Percentiles rank a stretch among this genome's conserved stretches.
phyloP scores from a whole-genome alignment of 2,113 vertebrate genomes.

The Hippopotamus amphibius region DNA sequence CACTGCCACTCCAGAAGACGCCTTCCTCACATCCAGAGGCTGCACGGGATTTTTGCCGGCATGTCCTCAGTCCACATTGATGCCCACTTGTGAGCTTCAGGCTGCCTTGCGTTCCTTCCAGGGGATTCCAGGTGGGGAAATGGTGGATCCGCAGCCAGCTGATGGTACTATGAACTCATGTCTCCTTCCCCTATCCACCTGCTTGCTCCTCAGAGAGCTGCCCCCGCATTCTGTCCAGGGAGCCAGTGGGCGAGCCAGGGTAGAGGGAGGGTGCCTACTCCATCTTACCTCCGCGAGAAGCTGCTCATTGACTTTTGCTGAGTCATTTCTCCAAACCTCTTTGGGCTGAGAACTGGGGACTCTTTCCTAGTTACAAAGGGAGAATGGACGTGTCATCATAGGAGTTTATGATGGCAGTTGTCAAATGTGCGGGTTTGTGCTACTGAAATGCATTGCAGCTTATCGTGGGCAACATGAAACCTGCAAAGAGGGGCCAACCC shows the following conservation, averaged over 20 bases:
- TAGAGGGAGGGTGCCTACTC: not conserved
- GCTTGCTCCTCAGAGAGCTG: not conserved
- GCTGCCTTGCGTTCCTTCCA: not conserved
- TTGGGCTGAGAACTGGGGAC: not conserved
- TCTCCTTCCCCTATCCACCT: not conserved
- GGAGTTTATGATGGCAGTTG: not conserved
- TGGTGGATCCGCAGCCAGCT: not conserved
- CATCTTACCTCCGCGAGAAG: not conserved
- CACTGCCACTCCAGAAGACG: not conserved
- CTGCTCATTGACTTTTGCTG: not conserved
- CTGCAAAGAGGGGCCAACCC: not conserved
- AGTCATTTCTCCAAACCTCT: not conserved
- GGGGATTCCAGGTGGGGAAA: not conserved
- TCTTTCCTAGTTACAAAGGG: not conserved
- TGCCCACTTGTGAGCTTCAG: not conserved
- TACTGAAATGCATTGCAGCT: not conserved
- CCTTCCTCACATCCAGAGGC: not conserved
- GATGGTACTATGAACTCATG: not conserved
- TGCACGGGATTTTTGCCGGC: not conserved
- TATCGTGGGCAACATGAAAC: not conserved
- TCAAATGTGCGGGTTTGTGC: not conserved
- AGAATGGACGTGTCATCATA: not conserved
- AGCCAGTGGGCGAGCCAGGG: not conserved
- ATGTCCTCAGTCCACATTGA: not conserved
- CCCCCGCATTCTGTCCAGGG: not conserved